Conservation (phyloP, 2,797 vertebrate genomes). For the Tinamus major region DNA sequence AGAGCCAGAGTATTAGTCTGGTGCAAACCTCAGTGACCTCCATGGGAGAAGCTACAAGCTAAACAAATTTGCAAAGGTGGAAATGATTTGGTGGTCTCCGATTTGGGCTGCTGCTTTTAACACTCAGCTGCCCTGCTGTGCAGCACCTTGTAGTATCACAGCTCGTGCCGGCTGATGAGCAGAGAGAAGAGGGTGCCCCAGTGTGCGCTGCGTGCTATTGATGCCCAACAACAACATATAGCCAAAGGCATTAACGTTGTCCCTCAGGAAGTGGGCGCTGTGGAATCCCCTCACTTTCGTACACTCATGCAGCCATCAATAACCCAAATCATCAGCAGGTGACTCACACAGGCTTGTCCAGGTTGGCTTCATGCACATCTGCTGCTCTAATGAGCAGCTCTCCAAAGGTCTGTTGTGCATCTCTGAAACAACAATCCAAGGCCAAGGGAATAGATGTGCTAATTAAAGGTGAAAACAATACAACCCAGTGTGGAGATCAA, state of each 20-base stretch:
- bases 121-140: not conserved
- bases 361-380: conserved; percentile 29
- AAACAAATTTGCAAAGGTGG: not conserved
- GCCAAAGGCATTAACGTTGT: not conserved
- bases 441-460: conserved; percentile 16
- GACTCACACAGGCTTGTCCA: conserved; percentile 17
- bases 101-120: not conserved
- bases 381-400: conserved; percentile 54
- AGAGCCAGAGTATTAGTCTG: not conserved
- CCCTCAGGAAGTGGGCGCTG: not conserved
- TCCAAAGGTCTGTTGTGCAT: conserved; percentile 1
- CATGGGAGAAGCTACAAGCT: not conserved
- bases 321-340: not conserved
- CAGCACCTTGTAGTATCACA: not conserved
- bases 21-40: not conserved
- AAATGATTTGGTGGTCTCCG: not conserved
- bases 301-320: conserved; percentile 20
- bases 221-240: not conserved
- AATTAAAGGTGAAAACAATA: conserved; percentile 39
- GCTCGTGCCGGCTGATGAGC: not conserved
- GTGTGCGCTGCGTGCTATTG: not conserved
- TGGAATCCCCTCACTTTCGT: conserved; percentile 8
- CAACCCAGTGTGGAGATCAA: not conserved
- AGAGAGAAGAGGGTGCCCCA: not conserved
- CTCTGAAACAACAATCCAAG: conserved; percentile 58